Evolutionary conservation across 2,113 vertebrate genomes (phyloP).

Genomic region (Platichthys flesus): DNA sequence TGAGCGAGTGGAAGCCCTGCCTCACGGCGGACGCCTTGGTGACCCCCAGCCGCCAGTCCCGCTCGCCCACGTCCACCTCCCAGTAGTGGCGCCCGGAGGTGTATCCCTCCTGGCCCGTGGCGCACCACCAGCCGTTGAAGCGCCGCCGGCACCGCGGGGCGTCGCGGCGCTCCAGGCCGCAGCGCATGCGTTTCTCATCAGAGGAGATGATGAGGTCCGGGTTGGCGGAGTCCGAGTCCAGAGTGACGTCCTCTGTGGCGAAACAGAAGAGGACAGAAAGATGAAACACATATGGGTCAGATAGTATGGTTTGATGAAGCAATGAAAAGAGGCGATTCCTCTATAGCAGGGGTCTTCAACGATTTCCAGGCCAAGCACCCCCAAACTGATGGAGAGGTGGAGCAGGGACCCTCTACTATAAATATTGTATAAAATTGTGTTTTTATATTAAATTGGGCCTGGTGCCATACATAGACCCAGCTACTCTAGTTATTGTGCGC

Average conservation of each 20-base stretch:
- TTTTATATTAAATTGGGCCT: too few species aligned
- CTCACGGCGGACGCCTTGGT: constrained; percentile 84
- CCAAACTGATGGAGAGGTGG: too few species aligned
- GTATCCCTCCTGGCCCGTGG: constrained; percentile 72
- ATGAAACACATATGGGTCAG: background rate
- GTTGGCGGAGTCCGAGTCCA: constrained; percentile 80
- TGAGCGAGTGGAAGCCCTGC: constrained; percentile 80
- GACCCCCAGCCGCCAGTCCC: constrained; percentile 91
- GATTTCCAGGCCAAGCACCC: too few species aligned
- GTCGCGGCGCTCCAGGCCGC: constrained; percentile 80
- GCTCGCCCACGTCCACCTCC: constrained; percentile 87
- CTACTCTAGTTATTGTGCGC: too few species aligned
- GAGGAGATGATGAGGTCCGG: constrained; percentile 83
- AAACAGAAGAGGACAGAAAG: background rate
- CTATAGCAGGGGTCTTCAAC: too few species aligned
- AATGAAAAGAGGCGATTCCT: too few species aligned
- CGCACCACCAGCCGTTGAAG: constrained; percentile 82
- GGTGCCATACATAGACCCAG: too few species aligned
- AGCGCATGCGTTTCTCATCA: constrained; percentile 85
- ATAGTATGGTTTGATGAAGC: background rate
- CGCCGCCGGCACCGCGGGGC: constrained; percentile 48
- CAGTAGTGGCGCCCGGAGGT: constrained; percentile 82
- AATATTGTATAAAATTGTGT: too few species aligned
- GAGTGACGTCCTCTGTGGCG: constrained; percentile 84
- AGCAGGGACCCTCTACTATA: too few species aligned